Conservation (phyloP, 2,113 vertebrate species). For the Dissostichus mawsoni region DNA sequence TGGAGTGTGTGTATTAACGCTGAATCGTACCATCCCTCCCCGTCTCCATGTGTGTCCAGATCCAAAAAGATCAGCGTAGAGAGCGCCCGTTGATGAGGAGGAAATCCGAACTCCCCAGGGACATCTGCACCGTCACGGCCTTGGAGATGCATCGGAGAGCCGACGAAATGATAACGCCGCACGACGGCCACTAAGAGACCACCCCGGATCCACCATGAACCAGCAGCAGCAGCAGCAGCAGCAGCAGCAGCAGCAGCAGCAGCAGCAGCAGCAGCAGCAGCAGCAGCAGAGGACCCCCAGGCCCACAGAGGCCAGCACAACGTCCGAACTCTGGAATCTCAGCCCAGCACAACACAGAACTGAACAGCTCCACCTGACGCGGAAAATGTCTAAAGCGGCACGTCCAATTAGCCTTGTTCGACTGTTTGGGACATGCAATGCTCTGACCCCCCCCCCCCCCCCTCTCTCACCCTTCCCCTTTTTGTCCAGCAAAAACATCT, state of each 20-base stretch:
- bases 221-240: constrained; percentile 57
- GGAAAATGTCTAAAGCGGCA: constrained; percentile 44
- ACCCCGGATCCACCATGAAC: constrained; percentile 47
- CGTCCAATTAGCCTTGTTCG: too few relatives aligned
- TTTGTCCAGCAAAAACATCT: constrained; percentile 29
- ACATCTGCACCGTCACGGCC: constrained; percentile 95
- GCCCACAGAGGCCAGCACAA: constrained; percentile 57
- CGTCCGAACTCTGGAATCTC: constrained; percentile 44
- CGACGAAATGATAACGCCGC: constrained; percentile 90
- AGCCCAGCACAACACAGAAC: constrained; percentile 60
- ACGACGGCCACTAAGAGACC: constrained; percentile 91
- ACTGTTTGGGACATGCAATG: too few relatives aligned
- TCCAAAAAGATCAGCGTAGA: constrained; percentile 90
- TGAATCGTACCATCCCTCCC: background rate
- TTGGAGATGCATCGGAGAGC: constrained; percentile 95
- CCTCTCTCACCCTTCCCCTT: background rate
- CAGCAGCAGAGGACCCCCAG: constrained; percentile 45
- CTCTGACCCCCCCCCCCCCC: background rate
- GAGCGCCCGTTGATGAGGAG: constrained; percentile 93
- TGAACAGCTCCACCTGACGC: constrained; percentile 40
- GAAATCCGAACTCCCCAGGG: constrained; percentile 98
- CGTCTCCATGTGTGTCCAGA: constrained; percentile 70
- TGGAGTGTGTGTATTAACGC: too few relatives aligned
- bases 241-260: constrained; percentile 35
- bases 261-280: constrained; percentile 66